phyloP scores from a whole-genome alignment of 1,140 invertebrate species.

The Lasioglossum albipes region DNA sequence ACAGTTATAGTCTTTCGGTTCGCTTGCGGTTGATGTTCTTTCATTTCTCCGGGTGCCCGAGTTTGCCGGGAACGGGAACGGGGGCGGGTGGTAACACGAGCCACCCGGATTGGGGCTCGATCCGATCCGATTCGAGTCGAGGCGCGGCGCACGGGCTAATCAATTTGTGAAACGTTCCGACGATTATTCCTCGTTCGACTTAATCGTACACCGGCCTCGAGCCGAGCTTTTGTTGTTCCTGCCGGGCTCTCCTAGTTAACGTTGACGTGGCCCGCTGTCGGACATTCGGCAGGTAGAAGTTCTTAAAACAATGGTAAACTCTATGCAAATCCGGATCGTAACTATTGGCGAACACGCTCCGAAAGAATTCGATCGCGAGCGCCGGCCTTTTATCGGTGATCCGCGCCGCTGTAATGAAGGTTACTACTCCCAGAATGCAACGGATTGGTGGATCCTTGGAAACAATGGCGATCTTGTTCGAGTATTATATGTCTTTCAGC shows the following conservation, averaged over 20 bases:
- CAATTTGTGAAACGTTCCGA: constrained; percentile 21
- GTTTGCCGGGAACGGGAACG: not conserved
- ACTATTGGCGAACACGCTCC: too few species aligned
- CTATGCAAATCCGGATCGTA: too few species aligned
- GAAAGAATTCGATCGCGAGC: too few species aligned
- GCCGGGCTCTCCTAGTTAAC: not conserved
- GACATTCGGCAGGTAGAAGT: not conserved
- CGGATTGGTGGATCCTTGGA: too few species aligned
- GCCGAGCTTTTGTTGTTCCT: not conserved
- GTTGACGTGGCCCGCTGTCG: not conserved
- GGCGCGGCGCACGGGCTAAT: not conserved
- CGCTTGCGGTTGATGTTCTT: constrained; percentile 18
- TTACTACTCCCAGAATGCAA: too few species aligned
- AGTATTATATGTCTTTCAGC: too few species aligned
- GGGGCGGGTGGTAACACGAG: not conserved
- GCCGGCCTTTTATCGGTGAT: too few species aligned
- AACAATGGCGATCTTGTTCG: too few species aligned
- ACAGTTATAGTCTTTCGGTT: constrained; percentile 9
- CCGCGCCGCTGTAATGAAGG: too few species aligned
- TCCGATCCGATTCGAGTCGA: too few species aligned
- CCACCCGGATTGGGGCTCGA: not conserved
- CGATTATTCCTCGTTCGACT: constrained; percentile 25
- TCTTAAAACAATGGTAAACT: not conserved
- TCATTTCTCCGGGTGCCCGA: not conserved
- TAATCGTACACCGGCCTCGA: constrained; percentile 1